These are phyloP conservation scores for Pandemis corylana DNA, from an alignment of 2,888 invertebrate genomes.

Conservation along the genomic window DNA sequence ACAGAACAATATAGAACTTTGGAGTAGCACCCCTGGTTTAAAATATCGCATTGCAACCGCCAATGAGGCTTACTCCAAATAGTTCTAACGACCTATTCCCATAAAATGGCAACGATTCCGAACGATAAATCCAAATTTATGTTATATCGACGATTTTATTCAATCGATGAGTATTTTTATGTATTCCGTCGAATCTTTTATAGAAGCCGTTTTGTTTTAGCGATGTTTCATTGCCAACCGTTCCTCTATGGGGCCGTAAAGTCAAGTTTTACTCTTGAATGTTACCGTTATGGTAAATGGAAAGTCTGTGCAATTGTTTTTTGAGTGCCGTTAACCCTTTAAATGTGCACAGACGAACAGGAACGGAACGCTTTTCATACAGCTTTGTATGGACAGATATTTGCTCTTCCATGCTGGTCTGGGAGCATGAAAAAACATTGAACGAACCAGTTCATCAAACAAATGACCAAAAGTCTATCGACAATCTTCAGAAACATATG, in stretches of 20 bases:
- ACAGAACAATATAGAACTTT: too few relatives aligned
- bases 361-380: too few relatives aligned
- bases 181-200: constrained; percentile 18
- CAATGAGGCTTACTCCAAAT: not conserved
- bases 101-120: constrained; percentile 20
- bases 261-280: constrained; percentile 2
- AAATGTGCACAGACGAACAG: not conserved
- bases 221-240: constrained; percentile 13
- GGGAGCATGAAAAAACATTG: too few relatives aligned
- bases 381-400: too few relatives aligned
- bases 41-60: not conserved
- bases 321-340: not conserved
- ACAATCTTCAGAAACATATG: too few relatives aligned
- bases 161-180: constrained; percentile 25
- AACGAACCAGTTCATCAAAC: too few relatives aligned
- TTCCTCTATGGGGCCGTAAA: constrained; percentile 4
- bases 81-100: constrained; percentile 10
- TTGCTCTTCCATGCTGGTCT: too few relatives aligned
- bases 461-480: too few relatives aligned
- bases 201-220: constrained; percentile 14
- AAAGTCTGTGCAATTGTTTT: not conserved
- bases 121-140: constrained; percentile 16
- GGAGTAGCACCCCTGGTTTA: not conserved
- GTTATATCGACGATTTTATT: constrained; percentile 14
- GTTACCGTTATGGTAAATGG: constrained; percentile 6